phyloP scores from a whole-genome alignment of 2,888 invertebrate genomes.

The Pachycephus smyrnensis region DNA sequence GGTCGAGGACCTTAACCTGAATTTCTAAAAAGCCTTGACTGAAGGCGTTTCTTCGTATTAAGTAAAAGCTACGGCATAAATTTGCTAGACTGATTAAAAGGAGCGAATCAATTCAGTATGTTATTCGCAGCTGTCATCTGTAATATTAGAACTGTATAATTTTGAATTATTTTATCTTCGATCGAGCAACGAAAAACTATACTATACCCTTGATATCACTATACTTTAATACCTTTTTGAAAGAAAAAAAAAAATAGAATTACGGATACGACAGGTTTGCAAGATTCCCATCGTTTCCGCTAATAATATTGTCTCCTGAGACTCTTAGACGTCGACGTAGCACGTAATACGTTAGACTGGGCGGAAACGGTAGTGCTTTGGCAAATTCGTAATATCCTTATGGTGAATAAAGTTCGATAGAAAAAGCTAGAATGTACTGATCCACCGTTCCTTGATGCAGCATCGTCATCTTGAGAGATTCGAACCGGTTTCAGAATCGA shows the following conservation, averaged over 20 bases:
- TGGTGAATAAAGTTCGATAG: background rate
- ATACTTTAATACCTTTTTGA: background rate
- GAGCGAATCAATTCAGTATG: background rate
- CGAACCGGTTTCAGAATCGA: conserved; percentile 63
- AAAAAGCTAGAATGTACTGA: conserved; percentile 11
- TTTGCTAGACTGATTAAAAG: background rate
- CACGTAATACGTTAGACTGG: conserved; percentile 5
- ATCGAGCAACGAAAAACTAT: background rate
- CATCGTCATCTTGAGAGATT: conserved; percentile 66
- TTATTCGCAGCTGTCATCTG: background rate
- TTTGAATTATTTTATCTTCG: background rate
- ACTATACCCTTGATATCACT: background rate
- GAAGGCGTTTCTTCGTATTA: background rate
- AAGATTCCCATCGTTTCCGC: background rate
- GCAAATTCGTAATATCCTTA: conserved; percentile 16
- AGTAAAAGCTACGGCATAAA: background rate
- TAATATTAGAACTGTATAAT: background rate
- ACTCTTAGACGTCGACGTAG: background rate
- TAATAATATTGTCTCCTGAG: background rate
- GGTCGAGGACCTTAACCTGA: background rate
- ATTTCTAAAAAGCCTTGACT: background rate
- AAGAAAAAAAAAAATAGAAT: background rate
- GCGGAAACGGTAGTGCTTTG: conserved; percentile 22
- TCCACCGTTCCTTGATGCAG: conserved; percentile 31
- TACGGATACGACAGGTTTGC: background rate